Conservation (phyloP, 2,113 vertebrate genomes). For the Grus americana region DNA sequence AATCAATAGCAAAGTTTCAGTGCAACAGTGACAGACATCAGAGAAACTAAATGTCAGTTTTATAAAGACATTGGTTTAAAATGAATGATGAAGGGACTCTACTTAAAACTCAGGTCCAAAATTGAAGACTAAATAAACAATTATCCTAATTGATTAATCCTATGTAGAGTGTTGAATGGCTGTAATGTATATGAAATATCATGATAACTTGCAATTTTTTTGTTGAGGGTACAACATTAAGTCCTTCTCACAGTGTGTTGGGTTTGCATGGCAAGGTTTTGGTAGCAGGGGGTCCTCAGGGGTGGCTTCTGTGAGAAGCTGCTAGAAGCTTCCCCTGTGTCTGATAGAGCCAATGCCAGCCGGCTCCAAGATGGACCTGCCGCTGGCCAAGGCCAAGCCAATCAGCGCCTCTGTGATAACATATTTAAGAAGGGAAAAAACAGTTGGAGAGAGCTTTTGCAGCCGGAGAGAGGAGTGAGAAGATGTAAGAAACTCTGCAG, state of each 20-base stretch:
- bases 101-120: neutral
- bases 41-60: neutral
- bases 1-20: neutral
- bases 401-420: too few species aligned
- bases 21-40: neutral
- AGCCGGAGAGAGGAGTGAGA: too few species aligned
- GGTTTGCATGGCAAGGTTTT: too few species aligned
- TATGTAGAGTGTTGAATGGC: neutral
- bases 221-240: neutral
- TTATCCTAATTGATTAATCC: neutral
- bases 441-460: too few species aligned
- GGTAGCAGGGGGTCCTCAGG: too few species aligned
- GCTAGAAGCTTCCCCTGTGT: too few species aligned
- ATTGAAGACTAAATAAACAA: neutral
- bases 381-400: too few species aligned
- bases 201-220: neutral
- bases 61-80: neutral
- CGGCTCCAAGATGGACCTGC: too few species aligned
- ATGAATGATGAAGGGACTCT: neutral
- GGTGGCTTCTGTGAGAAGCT: too few species aligned
- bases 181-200: neutral
- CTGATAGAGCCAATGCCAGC: too few species aligned
- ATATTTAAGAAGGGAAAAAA: too few species aligned
- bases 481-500: too few species aligned
- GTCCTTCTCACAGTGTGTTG: neutral